These are phyloP conservation scores for Ceratina japonica DNA, from an alignment of 1,140 invertebrate genomes.

Conservation along the genomic window DNA sequence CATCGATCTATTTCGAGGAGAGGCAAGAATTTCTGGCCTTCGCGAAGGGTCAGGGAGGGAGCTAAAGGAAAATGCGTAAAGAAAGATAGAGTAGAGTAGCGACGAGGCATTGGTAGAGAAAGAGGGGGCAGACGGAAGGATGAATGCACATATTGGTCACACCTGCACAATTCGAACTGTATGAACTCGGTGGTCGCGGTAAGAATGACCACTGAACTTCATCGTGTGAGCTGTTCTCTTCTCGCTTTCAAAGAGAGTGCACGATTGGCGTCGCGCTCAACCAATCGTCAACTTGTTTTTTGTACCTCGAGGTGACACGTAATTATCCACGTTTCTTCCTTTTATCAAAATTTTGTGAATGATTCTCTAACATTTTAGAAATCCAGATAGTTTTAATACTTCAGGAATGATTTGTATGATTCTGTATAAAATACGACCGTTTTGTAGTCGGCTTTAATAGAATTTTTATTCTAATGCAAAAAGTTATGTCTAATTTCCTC, in stretches of 20 bases:
- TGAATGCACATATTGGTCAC: constrained; percentile 37
- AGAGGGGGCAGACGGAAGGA: constrained; percentile 28
- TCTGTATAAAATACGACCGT: no score
- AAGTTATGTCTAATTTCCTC: no score
- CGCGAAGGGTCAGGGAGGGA: constrained; percentile 50
- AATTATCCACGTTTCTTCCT: background rate
- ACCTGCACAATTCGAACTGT: constrained; percentile 58
- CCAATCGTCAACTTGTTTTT: constrained; percentile 39
- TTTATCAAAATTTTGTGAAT: no score
- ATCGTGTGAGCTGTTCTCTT: constrained; percentile 42
- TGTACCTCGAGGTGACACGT: no score
- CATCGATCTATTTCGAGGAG: constrained; percentile 78
- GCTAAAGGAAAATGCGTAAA: constrained; percentile 32
- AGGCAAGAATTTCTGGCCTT: constrained; percentile 77
- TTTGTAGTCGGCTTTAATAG: no score
- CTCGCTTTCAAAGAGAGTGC: background rate
- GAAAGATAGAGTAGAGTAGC: constrained; percentile 8
- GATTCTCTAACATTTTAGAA: no score
- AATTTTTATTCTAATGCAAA: no score
- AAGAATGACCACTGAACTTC: constrained; percentile 57
- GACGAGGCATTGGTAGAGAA: constrained; percentile 37
- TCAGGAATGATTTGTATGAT: no score
- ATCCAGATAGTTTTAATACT: no score
- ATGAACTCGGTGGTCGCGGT: constrained; percentile 65
- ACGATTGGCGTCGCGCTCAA: constrained; percentile 44